Evolutionary conservation across 2,113 vertebrate genomes (phyloP).

Genomic region (Callipepla californica): DNA sequence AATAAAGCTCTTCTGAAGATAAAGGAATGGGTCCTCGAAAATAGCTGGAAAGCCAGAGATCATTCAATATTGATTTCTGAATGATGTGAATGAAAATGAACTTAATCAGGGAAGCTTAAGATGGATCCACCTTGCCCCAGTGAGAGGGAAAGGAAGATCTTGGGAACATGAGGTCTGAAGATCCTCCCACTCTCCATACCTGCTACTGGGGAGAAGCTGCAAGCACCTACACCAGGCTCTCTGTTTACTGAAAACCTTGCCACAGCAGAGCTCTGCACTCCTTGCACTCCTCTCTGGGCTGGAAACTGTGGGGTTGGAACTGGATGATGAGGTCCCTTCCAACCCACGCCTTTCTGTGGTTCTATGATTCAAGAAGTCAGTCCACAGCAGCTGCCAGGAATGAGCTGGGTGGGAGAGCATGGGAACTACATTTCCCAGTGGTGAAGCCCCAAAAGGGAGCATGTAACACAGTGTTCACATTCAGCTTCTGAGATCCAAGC

Average conservation of each 20-base stretch:
- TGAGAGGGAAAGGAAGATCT: neutral
- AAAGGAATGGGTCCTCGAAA: neutral
- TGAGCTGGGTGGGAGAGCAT: neutral
- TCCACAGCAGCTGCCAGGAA: neutral
- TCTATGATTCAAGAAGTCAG: neutral
- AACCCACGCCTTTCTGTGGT: too few species aligned
- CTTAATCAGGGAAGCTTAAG: neutral
- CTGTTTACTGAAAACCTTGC: neutral
- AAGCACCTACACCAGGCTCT: neutral
- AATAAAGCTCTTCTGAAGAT: neutral
- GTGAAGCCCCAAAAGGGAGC: fast-evolving
- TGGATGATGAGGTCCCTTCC: too few species aligned
- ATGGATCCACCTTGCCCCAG: neutral
- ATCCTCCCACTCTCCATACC: neutral
- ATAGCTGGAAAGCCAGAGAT: fast-evolving
- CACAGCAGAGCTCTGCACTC: neutral
- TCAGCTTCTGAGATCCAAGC: neutral
- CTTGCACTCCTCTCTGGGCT: neutral
- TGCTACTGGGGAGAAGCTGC: neutral
- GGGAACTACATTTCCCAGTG: neutral
- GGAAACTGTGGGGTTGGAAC: too few species aligned
- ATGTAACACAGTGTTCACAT: neutral
- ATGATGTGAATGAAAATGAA: neutral
- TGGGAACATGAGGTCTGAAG: neutral
- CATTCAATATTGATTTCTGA: neutral